A percentile compares a stretch with the other conserved stretches of the same genome.
Conservation (phyloP, 1,140 invertebrate species). For the Holotrichia oblita region DNA sequence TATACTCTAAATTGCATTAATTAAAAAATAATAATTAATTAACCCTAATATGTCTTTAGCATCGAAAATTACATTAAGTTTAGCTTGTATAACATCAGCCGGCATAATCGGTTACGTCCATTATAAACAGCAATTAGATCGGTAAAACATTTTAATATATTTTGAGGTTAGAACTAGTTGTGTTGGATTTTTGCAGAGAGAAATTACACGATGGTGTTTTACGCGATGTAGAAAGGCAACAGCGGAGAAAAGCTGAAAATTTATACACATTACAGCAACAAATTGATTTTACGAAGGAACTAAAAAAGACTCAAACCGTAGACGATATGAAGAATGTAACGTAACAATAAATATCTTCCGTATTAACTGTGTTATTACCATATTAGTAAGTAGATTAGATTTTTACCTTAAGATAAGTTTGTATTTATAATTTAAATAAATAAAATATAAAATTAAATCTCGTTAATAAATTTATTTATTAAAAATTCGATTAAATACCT, state of each 20-base stretch:
- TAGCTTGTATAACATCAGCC: slow-evolving; percentile 61
- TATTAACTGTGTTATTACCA: not conserved
- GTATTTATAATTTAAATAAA: not conserved
- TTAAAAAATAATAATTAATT: too few species aligned
- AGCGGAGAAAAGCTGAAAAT: slow-evolving; percentile 73
- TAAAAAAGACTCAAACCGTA: slow-evolving; percentile 61
- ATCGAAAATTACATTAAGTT: slow-evolving; percentile 64
- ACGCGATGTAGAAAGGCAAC: slow-evolving; percentile 76
- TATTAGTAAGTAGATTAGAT: not conserved
- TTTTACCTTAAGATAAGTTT: not conserved
- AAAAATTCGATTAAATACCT: too few species aligned
- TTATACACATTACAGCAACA: too few species aligned
- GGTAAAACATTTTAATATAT: too few species aligned
- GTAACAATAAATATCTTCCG: not conserved
- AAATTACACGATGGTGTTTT: slow-evolving; percentile 80
- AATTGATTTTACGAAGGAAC: slow-evolving; percentile 73
- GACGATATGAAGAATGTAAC: slow-evolving; percentile 1
- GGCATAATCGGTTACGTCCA: slow-evolving; percentile 73
- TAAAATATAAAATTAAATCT: not conserved
- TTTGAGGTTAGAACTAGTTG: slow-evolving; percentile 62
- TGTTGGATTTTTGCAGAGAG: slow-evolving; percentile 63
- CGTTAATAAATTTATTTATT: not conserved
- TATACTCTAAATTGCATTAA: too few species aligned
- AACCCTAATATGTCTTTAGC: slow-evolving; percentile 66
- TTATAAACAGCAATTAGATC: slow-evolving; percentile 69